Conservation (phyloP, 2,888 invertebrate species). For the Aporophyla nigra region DNA sequence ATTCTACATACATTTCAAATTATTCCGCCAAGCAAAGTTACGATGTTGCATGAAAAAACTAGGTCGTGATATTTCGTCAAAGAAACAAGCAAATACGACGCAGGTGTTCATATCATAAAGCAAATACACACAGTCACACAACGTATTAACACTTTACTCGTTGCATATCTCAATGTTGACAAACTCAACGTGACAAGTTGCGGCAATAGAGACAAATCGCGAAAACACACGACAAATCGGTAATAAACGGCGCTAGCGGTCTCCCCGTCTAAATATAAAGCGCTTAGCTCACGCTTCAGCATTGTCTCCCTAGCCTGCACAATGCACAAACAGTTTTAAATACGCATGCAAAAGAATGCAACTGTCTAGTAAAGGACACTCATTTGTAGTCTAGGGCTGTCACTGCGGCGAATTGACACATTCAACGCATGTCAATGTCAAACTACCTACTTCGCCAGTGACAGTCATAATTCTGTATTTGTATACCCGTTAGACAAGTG, state of each 20-base stretch:
- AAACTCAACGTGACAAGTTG: constrained; percentile 42
- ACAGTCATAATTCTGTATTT: constrained; percentile 44
- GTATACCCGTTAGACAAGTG: constrained; percentile 30
- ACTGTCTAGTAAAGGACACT: constrained; percentile 62
- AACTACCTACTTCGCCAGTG: constrained; percentile 58
- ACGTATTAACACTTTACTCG: constrained; percentile 42
- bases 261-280: constrained; percentile 74
- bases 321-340: constrained; percentile 67
- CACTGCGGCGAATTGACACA: constrained; percentile 44
- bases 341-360: constrained; percentile 61
- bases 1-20: not conserved
- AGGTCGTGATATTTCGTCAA: not conserved
- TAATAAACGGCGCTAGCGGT: constrained; percentile 66
- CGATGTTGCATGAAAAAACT: not conserved
- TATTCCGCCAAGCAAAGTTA: not conserved
- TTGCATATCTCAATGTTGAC: constrained; percentile 42
- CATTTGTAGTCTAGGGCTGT: constrained; percentile 65
- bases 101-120: constrained; percentile 30
- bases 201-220: constrained; percentile 54
- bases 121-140: constrained; percentile 23
- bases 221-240: constrained; percentile 51
- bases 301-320: constrained; percentile 68
- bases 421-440: constrained; percentile 64
- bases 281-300: constrained; percentile 73
- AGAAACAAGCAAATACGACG: not conserved